Percentiles rank a stretch among this genome's conserved stretches.
These are phyloP conservation scores for Spinus pinus DNA, from an alignment of 2,797 vertebrate genomes.

Conservation along the genomic window DNA sequence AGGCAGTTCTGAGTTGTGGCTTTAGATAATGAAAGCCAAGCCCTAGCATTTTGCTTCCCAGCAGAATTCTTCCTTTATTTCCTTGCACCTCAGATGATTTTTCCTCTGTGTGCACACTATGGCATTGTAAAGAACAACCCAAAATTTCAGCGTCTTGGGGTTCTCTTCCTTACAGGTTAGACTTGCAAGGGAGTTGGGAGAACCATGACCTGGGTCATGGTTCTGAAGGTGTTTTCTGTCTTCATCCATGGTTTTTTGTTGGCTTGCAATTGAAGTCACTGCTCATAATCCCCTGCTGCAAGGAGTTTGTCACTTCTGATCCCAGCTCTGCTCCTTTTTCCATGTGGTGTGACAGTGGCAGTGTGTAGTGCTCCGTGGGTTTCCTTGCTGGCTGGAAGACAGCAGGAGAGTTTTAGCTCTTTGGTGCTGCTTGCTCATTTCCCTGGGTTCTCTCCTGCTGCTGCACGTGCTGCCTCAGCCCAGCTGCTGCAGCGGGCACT, in stretches of 20 bases:
- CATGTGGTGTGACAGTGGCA: not conserved
- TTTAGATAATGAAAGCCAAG: slow-evolving; percentile 4
- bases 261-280: not conserved
- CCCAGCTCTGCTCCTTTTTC: not conserved
- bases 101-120: not conserved
- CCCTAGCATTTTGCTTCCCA: not conserved
- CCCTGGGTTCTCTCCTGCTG: not conserved
- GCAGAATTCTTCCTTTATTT: slow-evolving; percentile 11
- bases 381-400: not conserved
- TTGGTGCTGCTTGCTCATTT: not conserved
- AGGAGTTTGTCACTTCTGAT: not conserved
- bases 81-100: not conserved
- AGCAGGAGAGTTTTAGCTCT: not conserved
- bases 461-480: not conserved
- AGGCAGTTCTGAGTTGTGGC: not conserved
- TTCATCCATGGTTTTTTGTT: not conserved
- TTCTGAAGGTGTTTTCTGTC: not conserved
- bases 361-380: fast-evolving
- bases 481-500: not conserved
- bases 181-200: not conserved
- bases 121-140: not conserved
- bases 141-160: not conserved
- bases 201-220: not conserved
- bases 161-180: not conserved
- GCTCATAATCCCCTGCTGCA: not conserved